Base-by-base conservation (phyloP, 2,888 invertebrate genomes). In the Chesias legatella region DNA sequence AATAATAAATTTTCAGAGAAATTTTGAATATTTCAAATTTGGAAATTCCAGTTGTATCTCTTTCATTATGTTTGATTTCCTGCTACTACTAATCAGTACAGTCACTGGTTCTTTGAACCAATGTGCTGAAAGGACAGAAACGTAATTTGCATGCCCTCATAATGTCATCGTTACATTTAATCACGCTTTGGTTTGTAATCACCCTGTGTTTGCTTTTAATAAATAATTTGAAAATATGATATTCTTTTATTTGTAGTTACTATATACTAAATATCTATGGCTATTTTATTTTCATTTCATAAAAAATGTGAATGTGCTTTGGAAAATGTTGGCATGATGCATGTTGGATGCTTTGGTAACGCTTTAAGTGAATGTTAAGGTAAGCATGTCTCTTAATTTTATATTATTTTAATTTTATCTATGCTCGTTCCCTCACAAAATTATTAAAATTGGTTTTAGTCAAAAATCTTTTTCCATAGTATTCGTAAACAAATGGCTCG, bases 181-280 rank as follows among this genome's bases (percentile, higher is more conserved):
- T 23, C 10, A 23, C 40, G 63, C 61, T 55, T 40, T 51, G 58
- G 54, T 60, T 54, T 61, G 43, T 54, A 51, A 30, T 60, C 65
- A 65, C 65, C 43, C 38, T 58, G 62, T 62, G 63, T 67, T 60
- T 58, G 65, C 58, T 60, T 31, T n/a, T 56, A 70, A 62, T 70
- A 69, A 69, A 69, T 39, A 45, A 46, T 58, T 58, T 58, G 42
- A 34, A 67, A 17, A 63, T 56, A 63, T 58, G 30, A 43, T 6
- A 1, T 23, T 10, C 47, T 24, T 39, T 53, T 56, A 52, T 10
- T 35, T 45, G 37, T 39, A 3, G n/a, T 28, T 31, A 3, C n/a
- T n/a, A n/a, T n/a, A n/a, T n/a, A n/a, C n/a, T n/a, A n/a, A n/a
- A n/a, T n/a, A n/a, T n/a, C n/a, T n/a, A n/a, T n/a, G n/a, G n/a